Evolutionary conservation across 2,888 invertebrate species (phyloP), one percentile per base, ranked within the genome.

Genomic region (Acleris literana): DNA sequence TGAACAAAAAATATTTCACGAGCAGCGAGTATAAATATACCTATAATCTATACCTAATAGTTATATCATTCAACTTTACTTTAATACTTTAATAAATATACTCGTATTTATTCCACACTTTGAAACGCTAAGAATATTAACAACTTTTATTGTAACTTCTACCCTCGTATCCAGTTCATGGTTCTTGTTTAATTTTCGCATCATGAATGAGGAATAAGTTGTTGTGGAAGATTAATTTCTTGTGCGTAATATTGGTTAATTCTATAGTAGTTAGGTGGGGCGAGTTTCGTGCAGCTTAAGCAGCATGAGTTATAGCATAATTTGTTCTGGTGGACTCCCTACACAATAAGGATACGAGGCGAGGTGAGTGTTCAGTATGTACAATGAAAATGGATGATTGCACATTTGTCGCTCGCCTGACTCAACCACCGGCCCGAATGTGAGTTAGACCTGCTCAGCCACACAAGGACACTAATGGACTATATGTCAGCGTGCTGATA

Each of bases 281-380:
- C 61, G 70, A 76, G 74, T 77, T 79, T 76, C 72, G 73, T 73
- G 72, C 74, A 69, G 73, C 72, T 76, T 72, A 70, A 70, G 72
- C 73, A 69, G 75, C 79, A 80, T 83, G 83, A 85, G 76, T 83
- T 79, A 85, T 85, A 78, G 78, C 76, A 82, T 80, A 84, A 84
- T 84, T 84, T 82, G 83, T 84, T 82, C 73, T 75, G 74, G 74
- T 77, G 72, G 76, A 75, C 73, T 75, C 71, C 74, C 72, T 11
- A 73, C 76, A 78, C 79, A 78, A 76, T 78, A 79, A 79, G 75
- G 78, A 79, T 80, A 77, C 77, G 74, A 77, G 71, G 72, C 70
- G 74, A 80, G 75, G 81, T 82, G 81, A 75, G 76, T 76, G 76
- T 77, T 76, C 74, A 78, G 75, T 76, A 80, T 76, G 78, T 77